Base-by-base conservation (phyloP, 2,888 invertebrate genomes). In the Encarsia formosa region DNA sequence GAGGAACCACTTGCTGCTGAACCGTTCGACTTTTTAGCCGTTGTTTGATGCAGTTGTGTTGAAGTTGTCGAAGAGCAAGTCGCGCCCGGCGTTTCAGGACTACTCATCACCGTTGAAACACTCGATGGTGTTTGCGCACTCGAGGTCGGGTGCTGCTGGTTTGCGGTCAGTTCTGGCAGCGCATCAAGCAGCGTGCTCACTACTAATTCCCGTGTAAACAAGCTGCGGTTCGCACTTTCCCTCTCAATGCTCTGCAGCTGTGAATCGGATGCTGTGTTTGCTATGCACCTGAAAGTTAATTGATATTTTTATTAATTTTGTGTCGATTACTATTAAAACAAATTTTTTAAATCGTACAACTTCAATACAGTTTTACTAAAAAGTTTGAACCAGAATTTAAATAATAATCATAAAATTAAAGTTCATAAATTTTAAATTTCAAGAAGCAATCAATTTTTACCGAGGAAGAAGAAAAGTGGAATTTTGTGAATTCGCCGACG, bases 401-500 rank as follows among this genome's bases (percentile, higher is more conserved):
- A n/a, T n/a, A n/a, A n/a, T n/a, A n/a, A n/a, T n/a, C n/a, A n/a
- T n/a, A n/a, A n/a, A n/a, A n/a, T n/a, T n/a, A n/a, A n/a, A n/a
- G n/a, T n/a, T n/a, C n/a, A n/a, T n/a, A n/a, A n/a, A n/a, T n/a
- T n/a, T n/a, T n/a, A 34, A 13, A n/a, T 34, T 34, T 34, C 6
- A 26, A 26, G 6, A 26, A 26, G 26, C 26, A 26, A 26, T 26
- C 26, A 26, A 19, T 29, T 31, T 44, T 61, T 65, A 73, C 73
- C 72, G 72, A 54, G 73, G 73, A 58, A 74, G 61, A 61, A 73
- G 66, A 61, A 72, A 74, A 67, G 70, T 72, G 45, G 66, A 68
- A 59, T 70, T 73, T 64, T 74, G 73, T 46, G 69, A 69, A 59
- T 61, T 71, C 49, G 66, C 64, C 52, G 71, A 66, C 55, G 68